Evolutionary conservation across 2,888 invertebrate species (phyloP).

Genomic region (Oscheius sp.): DNA sequence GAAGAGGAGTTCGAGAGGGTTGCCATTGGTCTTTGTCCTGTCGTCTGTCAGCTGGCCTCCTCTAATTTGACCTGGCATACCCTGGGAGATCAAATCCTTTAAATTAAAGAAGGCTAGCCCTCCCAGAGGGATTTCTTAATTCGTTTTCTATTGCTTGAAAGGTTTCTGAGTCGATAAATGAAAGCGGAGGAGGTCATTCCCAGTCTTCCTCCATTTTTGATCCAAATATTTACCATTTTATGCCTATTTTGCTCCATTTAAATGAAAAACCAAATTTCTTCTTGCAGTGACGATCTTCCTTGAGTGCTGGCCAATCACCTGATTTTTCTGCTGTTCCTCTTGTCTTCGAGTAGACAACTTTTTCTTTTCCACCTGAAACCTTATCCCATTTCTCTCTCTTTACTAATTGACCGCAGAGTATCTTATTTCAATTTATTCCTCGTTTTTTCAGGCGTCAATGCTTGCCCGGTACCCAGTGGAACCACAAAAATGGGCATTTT

Average conservation of each 20-base stretch:
- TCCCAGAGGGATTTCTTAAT: too few species aligned
- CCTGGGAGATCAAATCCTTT: background rate
- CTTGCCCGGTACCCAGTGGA: constrained; percentile 25
- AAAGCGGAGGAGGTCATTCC: background rate
- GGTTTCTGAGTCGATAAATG: background rate
- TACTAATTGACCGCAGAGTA: background rate
- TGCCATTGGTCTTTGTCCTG: background rate
- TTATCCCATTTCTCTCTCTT: background rate
- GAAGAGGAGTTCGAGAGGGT: background rate
- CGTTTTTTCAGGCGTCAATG: constrained; percentile 19
- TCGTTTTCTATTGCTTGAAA: background rate
- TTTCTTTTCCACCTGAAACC: background rate
- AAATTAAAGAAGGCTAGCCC: too few species aligned
- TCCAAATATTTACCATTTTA: too few species aligned
- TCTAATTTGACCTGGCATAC: background rate
- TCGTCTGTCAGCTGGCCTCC: background rate
- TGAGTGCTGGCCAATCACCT: background rate
- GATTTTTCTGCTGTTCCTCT: background rate
- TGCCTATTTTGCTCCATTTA: too few species aligned
- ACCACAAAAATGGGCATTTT: constrained; percentile 56
- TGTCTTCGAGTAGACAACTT: background rate
- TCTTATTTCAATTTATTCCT: constrained; percentile 1
- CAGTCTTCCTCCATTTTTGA: too few species aligned
- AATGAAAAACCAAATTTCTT: background rate
- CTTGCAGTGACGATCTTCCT: background rate